A percentile compares a stretch with the other conserved stretches of the same genome.
Evolutionary conservation across 2,888 invertebrate genomes (phyloP).

Genomic region (Acleris holmiana): DNA sequence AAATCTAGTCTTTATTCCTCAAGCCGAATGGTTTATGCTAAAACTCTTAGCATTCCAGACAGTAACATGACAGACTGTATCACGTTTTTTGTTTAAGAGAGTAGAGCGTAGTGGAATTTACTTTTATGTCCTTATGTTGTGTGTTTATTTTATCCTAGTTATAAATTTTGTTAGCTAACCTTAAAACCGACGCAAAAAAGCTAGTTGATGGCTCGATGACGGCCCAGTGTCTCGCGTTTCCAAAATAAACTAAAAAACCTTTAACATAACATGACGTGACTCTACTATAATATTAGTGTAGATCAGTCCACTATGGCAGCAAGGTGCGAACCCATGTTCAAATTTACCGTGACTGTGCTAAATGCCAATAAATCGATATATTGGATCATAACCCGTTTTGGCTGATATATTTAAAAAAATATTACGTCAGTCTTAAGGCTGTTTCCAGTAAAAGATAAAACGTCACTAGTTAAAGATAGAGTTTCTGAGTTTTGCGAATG

Average conservation of each 20-base stretch:
- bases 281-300: slow-evolving; percentile 44
- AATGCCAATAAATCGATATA: slow-evolving; percentile 57
- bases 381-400: slow-evolving; percentile 55
- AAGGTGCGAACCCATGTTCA: slow-evolving; percentile 51
- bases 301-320: slow-evolving; percentile 46
- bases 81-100: slow-evolving; percentile 16
- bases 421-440: slow-evolving; percentile 15
- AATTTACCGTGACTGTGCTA: slow-evolving; percentile 53
- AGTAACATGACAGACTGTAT: slow-evolving; percentile 9
- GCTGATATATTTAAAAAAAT: slow-evolving; percentile 39
- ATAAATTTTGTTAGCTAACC: slow-evolving; percentile 21
- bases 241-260: slow-evolving; percentile 10
- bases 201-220: slow-evolving; percentile 6
- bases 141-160: slow-evolving; percentile 14
- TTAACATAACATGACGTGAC: slow-evolving; percentile 23
- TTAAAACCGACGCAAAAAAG: slow-evolving; percentile 7
- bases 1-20: slow-evolving; percentile 4
- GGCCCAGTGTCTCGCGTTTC: slow-evolving; percentile 7
- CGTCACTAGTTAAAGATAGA: slow-evolving; percentile 11
- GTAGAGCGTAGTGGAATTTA: slow-evolving; percentile 16
- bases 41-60: slow-evolving; percentile 19
- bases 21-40: slow-evolving; percentile 5
- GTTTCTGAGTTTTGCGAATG: slow-evolving; percentile 22
- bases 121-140: slow-evolving; percentile 29
- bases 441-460: slow-evolving; percentile 6